phyloP scores from a whole-genome alignment of 2,797 vertebrate genomes.

The Echeneis naucrates region DNA sequence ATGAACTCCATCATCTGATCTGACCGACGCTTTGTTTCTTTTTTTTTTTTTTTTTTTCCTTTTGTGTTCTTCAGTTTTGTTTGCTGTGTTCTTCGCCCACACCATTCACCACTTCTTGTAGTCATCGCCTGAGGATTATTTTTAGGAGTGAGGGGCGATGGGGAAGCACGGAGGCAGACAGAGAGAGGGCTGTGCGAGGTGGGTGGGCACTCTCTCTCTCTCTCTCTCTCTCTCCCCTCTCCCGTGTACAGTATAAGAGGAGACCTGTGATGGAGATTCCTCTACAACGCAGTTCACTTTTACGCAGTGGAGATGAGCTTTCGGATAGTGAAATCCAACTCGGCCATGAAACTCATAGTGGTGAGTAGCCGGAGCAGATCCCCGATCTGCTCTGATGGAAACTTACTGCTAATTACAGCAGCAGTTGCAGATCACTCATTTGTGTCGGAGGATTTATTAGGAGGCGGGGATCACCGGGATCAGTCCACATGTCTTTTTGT shows the following conservation, averaged over 20 bases:
- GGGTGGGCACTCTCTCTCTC: conserved; percentile 58
- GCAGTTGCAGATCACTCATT: neutral
- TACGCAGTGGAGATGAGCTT: conserved; percentile 77
- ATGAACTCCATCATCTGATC: neutral
- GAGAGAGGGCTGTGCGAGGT: conserved; percentile 41
- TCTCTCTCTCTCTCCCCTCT: conserved; percentile 21
- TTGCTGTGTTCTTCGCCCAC: conserved; percentile 7
- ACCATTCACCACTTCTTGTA: conserved; percentile 33
- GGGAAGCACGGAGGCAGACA: conserved; percentile 10
- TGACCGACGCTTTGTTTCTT: no score
- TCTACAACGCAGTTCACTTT: conserved; percentile 71
- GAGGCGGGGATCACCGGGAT: neutral
- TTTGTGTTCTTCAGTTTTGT: neutral
- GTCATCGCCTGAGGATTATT: conserved; percentile 54
- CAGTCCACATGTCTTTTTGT: neutral
- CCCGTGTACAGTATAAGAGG: conserved; percentile 78
- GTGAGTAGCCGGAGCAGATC: conserved; percentile 77
- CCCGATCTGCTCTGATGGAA: neutral
- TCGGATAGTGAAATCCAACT: conserved; percentile 79
- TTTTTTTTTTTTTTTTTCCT: no score
- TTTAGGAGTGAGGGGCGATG: conserved; percentile 48
- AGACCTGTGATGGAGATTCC: conserved; percentile 79
- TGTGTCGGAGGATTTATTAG: neutral
- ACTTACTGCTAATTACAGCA: neutral
- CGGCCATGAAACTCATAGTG: conserved; percentile 85